phyloP scores from a whole-genome alignment of 2,888 invertebrate genomes.

The Antitype chi region DNA sequence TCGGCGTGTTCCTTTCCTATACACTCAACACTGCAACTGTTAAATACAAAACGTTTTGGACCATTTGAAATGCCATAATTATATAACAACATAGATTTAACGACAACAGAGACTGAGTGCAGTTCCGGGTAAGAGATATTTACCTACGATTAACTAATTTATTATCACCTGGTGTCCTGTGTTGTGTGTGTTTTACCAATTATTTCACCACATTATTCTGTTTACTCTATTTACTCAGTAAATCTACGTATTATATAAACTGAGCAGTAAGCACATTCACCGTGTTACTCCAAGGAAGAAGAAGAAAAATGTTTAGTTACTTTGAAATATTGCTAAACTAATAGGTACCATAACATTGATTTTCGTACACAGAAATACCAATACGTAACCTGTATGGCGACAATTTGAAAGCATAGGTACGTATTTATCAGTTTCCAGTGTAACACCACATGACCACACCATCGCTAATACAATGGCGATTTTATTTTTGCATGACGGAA shows the following conservation, averaged over 20 bases:
- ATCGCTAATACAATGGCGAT: slow-evolving; percentile 26
- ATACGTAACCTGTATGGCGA: no score
- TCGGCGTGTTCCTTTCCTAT: slow-evolving; percentile 22
- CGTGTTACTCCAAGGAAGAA: no score
- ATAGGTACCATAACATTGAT: no score
- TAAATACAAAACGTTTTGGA: slow-evolving; percentile 39
- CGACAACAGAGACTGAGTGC: slow-evolving; percentile 18
- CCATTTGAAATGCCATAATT: slow-evolving; percentile 16
- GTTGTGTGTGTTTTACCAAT: neutral
- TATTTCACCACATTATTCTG: neutral
- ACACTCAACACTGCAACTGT: slow-evolving; percentile 19
- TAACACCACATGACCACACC: slow-evolving; percentile 25
- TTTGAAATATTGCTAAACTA: no score
- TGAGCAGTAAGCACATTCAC: no score
- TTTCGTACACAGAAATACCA: no score
- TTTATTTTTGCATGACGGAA: slow-evolving; percentile 60
- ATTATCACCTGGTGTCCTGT: neutral
- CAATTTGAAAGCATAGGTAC: neutral
- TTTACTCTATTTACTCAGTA: neutral
- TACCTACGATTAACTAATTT: neutral
- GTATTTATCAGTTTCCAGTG: neutral
- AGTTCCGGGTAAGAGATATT: slow-evolving; percentile 3
- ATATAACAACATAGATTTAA: slow-evolving; percentile 9
- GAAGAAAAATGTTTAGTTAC: no score
- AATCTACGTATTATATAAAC: no score